Evolutionary conservation across 2,888 invertebrate genomes (phyloP), one percentile per base, ranked within the genome.

Genomic region (Dryocosmus kuriphilus): DNA sequence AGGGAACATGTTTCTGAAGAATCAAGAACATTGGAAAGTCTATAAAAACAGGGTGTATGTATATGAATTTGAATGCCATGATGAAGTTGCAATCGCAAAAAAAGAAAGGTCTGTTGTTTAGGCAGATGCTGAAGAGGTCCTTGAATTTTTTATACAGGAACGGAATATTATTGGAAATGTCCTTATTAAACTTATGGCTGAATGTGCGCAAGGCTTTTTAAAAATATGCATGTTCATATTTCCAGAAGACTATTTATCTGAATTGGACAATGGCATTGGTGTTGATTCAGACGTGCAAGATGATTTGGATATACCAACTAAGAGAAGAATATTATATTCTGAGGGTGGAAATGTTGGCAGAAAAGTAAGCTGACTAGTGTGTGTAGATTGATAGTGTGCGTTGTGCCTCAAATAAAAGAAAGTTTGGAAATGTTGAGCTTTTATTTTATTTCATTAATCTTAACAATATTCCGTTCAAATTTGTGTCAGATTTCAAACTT

Each of bases 341-440:
- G 74, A 78, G 9, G 60, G 76, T 38, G 76, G 76, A 9, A 79
- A n/a, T 74, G 57, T 57, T 30, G 62, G 76, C 55, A 76, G 46
- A 32, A 30, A 22, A 19, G 24, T 38, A 76, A 76, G 30, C 19
- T 65, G 11, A 74, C 77, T 24, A 79, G 77, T 38, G 79, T 79
- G 9, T 16, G 77, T 24, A 77, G 60, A 67, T 60, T 71, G 38
- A 79, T 79, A 60, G n/a, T 77, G 38, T 57, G 79, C 38, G 32
- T 77, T 6, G 79, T 79, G n/a, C 77, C 79, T 2, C 11, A 85
- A 24, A 77, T 77, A 41, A 77, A 77, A n/a, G 74, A 77, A 55
- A 74, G 51, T 46, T 74, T 55, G 62, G 62, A 11, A 77, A 77
- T n/a, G 3, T 62, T 1, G 41, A 55, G 60, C 19, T 73, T 32